Base-by-base conservation (phyloP, 2,888 invertebrate species). In the Volucella inflata region DNA sequence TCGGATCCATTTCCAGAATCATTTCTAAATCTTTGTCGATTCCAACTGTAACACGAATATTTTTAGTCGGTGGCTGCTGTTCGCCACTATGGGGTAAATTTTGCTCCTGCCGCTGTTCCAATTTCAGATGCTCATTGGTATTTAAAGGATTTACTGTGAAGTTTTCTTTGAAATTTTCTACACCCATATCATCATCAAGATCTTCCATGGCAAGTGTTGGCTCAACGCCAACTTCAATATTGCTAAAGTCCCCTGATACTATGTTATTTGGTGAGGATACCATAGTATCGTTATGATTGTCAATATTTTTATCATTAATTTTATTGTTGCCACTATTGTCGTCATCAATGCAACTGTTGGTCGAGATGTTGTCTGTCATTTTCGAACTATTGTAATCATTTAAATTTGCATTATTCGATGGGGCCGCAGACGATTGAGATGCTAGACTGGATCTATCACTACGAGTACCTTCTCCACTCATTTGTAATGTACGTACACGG, bases 1-100 rank as follows among this genome's bases (percentile, higher is more conserved):
- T 93, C 17, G 94, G 94, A 90, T 94, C 94, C 94, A 94, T 94
- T 89, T 94, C 94, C 65, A 94, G 91, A 80, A 94, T 94, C 93
- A 94, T 94, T 90, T 93, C 93, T 70, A 94, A 90, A 89, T 94
- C 94, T 84, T 94, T 93, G 89, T 94, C 94, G 87, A 94, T 94
- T 14, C 94, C 94, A 87, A 94, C 92, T 53, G 93, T 93, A 8
- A 94, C 93, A 53, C 92, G 92, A 51, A 93, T 92, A 75, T 92
- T 92, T 21, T 88, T 90, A 71, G 87, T 72, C 57, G 74, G 67
- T 10, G 76, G 62, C 2, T 50, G 42, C 46, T 60, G 75, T 0
- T 67, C 50, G 12, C 46, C 17, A 10, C 21, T 72, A 1, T 57
- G 53, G 1, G 57, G 10, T 1, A 64, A 44, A 11, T 82, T 78